These are phyloP conservation scores for Pogoniulus pusillus DNA, from an alignment of 2,797 vertebrate species.

Conservation along the genomic window DNA sequence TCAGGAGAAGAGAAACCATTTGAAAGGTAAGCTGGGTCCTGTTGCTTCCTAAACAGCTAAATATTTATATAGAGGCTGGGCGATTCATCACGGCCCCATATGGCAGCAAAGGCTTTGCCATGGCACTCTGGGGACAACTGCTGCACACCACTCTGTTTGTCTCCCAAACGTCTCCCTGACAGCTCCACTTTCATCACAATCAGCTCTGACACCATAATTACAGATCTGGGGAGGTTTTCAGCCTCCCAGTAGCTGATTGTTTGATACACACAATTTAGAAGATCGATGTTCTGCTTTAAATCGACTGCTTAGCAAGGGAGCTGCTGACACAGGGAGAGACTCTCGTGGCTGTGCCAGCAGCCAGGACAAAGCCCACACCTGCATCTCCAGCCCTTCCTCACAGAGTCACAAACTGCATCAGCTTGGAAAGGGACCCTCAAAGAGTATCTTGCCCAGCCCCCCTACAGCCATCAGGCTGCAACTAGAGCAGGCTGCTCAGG, in stretches of 20 bases:
- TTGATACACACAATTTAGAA: constrained; percentile 74
- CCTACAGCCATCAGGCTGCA: too few relatives aligned
- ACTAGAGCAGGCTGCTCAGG: too few relatives aligned
- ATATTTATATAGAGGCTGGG: constrained; percentile 67
- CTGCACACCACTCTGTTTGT: constrained; percentile 57
- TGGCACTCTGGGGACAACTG: constrained; percentile 53
- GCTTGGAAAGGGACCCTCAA: too few relatives aligned
- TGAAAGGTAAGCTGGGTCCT: constrained; percentile 68
- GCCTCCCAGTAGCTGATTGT: constrained; percentile 69
- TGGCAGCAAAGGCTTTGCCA: constrained; percentile 53
- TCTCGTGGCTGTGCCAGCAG: background rate
- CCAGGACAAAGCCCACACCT: fast-evolving
- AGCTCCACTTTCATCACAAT: constrained; percentile 75
- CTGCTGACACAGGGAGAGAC: background rate
- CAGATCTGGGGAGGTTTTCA: constrained; percentile 71
- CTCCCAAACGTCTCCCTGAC: constrained; percentile 71
- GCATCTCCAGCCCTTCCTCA: background rate
- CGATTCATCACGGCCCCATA: constrained; percentile 64
- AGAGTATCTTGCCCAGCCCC: background rate
- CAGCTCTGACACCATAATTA: constrained; percentile 75
- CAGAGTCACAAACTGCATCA: too few relatives aligned
- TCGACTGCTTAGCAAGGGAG: constrained; percentile 3
- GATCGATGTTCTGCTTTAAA: constrained; percentile 74
- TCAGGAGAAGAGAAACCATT: constrained; percentile 31
- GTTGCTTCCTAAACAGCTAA: constrained; percentile 70